Evolutionary conservation across 1,140 invertebrate genomes (phyloP), one percentile per base, ranked within the genome.

Genomic region (Physella acuta): DNA sequence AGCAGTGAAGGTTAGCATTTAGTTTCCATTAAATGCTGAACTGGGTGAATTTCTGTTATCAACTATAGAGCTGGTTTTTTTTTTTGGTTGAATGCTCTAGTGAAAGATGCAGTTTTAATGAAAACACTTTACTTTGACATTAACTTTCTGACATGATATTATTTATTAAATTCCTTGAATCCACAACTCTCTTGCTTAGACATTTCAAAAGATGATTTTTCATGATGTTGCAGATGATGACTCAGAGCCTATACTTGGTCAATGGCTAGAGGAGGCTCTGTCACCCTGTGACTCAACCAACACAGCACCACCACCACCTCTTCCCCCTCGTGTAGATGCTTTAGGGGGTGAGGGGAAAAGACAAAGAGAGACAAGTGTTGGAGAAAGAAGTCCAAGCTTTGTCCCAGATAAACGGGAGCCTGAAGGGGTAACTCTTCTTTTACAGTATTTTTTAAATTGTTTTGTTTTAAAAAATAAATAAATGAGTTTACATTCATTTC

Each of bases 261-360:
- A 93, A 66, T 95, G 94, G 93, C 94, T 96, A 86, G 93, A 95
- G 81, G 93, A 94, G 82, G 94, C 93, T 0, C 83, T 95, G 20
- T 91, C 91, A 33, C 92, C 92, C 17, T 90, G 91, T 44, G 84
- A 85, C 5, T 63, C 75, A 28, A 67, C 71, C 30, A 73, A 77
- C 74, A 80, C 71, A 24, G 51, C 75, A 4, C 58, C 76, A n/a
- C 70, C 86, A 49, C 77, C 83, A n/a, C 85, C 71, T 51, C 79
- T 71, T 56, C 77, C 70, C 51, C 76, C 71, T 26, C 70, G 73
- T 44, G 74, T 71, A 3, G 80, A 82, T 34, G 76, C 81, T 52
- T 69, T 83, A 33, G 71, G 72, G 56, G 70, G 78, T 78, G 37
- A 73, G 24, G 52, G 53, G 16, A 66, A 66, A 26, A 66, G 64